A percentile compares a stretch with the other conserved stretches of the same genome.
Evolutionary conservation across 2,888 invertebrate genomes (phyloP).

Genomic region (Cremastinae sp.): DNA sequence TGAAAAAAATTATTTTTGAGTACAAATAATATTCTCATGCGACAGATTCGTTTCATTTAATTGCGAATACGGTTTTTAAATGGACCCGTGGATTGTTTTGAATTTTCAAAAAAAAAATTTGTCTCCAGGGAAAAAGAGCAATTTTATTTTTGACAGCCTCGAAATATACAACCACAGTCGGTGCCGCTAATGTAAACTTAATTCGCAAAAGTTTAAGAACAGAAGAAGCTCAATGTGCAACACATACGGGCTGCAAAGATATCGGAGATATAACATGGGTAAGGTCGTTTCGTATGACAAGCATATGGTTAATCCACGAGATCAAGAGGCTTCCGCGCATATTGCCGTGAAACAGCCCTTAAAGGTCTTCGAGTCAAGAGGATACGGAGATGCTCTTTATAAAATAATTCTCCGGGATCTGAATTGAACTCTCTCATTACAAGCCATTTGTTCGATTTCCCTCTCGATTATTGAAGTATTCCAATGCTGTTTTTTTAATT

Average conservation of each 20-base stretch:
- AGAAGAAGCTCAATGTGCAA: not conserved
- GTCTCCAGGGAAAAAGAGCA: too few relatives aligned
- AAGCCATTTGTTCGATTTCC: slow-evolving; percentile 40
- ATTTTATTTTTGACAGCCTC: too few relatives aligned
- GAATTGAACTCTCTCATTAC: slow-evolving; percentile 51
- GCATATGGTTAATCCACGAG: slow-evolving; percentile 40
- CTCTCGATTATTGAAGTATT: slow-evolving; percentile 21
- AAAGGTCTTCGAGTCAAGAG: slow-evolving; percentile 53
- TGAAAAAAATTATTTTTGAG: too few relatives aligned
- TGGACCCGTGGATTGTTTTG: too few relatives aligned
- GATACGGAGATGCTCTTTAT: slow-evolving; percentile 4
- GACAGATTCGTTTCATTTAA: too few relatives aligned
- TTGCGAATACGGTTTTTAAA: too few relatives aligned
- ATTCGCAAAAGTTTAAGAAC: not conserved
- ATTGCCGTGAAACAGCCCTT: slow-evolving; percentile 33
- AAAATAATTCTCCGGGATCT: slow-evolving; percentile 41
- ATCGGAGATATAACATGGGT: slow-evolving; percentile 30
- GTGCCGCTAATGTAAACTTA: not conserved
- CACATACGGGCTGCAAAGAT: not conserved
- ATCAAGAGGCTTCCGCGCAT: not conserved
- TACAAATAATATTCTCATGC: too few relatives aligned
- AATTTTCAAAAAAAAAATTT: too few relatives aligned
- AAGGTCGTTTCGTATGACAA: slow-evolving; percentile 42
- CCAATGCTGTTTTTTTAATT: not conserved
- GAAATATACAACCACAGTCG: too few relatives aligned